These are phyloP conservation scores for Acanthisitta chloris DNA, from an alignment of 2,113 vertebrate species.

Conservation along the genomic window DNA sequence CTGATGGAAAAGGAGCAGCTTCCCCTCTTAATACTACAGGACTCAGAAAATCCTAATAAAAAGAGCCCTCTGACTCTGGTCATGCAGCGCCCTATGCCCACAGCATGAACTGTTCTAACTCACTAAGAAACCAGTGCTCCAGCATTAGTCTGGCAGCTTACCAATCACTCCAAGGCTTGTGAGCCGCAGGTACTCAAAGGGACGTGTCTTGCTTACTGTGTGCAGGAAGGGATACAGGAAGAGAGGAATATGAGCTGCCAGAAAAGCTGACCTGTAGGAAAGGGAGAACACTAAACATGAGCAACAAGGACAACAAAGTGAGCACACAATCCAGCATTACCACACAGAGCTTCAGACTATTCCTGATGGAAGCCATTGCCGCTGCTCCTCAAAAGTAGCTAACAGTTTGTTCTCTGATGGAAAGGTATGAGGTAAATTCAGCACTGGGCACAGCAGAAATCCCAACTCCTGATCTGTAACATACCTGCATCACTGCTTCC, in stretches of 20 bases:
- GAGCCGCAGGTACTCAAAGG: slow-evolving; percentile 95
- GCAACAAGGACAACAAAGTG: neutral
- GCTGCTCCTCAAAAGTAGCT: neutral
- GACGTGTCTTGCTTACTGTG: slow-evolving; percentile 97
- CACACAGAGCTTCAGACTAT: neutral
- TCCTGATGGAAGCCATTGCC: neutral
- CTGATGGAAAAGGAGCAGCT: neutral
- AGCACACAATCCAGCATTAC: neutral
- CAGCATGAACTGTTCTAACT: neutral
- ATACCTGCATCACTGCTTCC: neutral
- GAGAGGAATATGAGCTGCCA: slow-evolving; percentile 95
- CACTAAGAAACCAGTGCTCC: neutral
- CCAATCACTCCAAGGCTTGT: slow-evolving; percentile 97
- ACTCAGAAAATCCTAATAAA: neutral
- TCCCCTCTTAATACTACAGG: neutral
- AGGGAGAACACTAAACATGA: neutral
- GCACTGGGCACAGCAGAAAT: neutral
- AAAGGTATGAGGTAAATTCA: neutral
- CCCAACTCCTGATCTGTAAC: neutral
- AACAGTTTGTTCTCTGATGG: neutral
- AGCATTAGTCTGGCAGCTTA: slow-evolving; percentile 46
- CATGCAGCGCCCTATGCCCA: neutral
- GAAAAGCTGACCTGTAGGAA: slow-evolving; percentile 89
- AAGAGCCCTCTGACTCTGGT: neutral
- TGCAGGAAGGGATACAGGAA: slow-evolving; percentile 97